A percentile compares a stretch with the other conserved stretches of the same genome.
These are phyloP conservation scores for Ictidomys tridecemlineatus DNA, from an alignment of 2,113 vertebrate genomes.

Conservation along the genomic window DNA sequence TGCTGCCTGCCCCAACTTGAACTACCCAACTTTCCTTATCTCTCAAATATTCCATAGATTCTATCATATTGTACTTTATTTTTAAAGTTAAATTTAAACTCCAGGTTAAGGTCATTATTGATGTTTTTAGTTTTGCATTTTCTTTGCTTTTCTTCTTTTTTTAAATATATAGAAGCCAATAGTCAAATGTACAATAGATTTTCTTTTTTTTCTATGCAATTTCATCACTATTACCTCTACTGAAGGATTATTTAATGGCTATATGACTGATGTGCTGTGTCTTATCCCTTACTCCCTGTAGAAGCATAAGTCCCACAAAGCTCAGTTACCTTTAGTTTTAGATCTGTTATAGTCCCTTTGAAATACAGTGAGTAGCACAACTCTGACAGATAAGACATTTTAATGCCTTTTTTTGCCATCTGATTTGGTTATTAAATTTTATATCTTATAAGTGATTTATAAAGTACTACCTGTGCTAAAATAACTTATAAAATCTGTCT, in stretches of 20 bases:
- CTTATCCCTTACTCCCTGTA: conserved; percentile 31
- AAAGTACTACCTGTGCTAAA: conserved; percentile 5
- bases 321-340: conserved; percentile 28
- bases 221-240: background rate
- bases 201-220: conserved; percentile 25
- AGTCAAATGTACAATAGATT: conserved; percentile 31
- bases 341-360: background rate
- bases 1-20: conserved; percentile 31
- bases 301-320: background rate
- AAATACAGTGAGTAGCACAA: conserved; percentile 26
- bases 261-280: background rate
- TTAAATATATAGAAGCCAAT: background rate
- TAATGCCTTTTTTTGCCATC: background rate
- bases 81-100: conserved; percentile 38
- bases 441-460: background rate
- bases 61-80: background rate
- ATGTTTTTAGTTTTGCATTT: background rate
- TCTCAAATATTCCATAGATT: background rate
- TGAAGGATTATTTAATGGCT: conserved; percentile 22
- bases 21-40: background rate
- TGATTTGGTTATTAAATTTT: conserved; percentile 36
- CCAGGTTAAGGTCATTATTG: conserved; percentile 14
- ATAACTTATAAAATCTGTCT: conserved; percentile 24
- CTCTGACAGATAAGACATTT: background rate
- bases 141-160: background rate